Base-by-base conservation (phyloP, 2,113 vertebrate species). In the Laterallus jamaicensis region DNA sequence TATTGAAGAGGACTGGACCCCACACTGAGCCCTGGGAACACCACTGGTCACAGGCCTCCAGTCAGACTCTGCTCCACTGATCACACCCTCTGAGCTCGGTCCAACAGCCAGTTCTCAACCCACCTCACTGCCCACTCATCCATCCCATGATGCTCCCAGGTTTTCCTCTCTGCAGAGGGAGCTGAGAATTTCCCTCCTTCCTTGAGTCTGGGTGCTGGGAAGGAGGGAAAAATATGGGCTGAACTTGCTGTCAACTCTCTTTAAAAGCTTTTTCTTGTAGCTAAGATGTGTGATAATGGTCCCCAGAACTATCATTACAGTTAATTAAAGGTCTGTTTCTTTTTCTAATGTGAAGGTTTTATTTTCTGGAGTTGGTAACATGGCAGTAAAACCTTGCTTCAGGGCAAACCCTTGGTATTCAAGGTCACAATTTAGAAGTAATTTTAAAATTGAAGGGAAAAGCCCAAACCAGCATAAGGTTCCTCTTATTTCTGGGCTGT, bases 291-390 rank as follows among this genome's bases (percentile, higher is more conserved):
- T 78, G 74, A 58, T 96, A 96, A 95, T 47, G 78, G 93, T 42
- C 73, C 95, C 82, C 96, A 97, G 95, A 90, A 84, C 94, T 92
- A 92, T 89, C 94, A 92, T 96, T 97, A 94, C 19, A 7, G 94
- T 96, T 97, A 97, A 97, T 97, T 96, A 97, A 97, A 91, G 94
- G 92, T 73, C 95, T 96, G 89, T 78, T 96, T 84, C 90, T 35
- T 84, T 91, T 85, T 66, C 62, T 90, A 76, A 95, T 64, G 78
- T 20, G 86, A 96, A 73, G 69, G 55, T 39, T 95, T 95, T 95
- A 76, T 91, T 95, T 86, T 76, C 88, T 71, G 87, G 60, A 58
- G 52, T 82, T 94, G 95, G 81, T 93, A 96, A 85, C 64, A 15
- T 59, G 60, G 91, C 94, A 76, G 67, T 96, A 87, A 90, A 95